Evolutionary conservation across 2,888 invertebrate species (phyloP), one percentile per base, ranked within the genome.

Genomic region (Drepanosiphum platanoidis): DNA sequence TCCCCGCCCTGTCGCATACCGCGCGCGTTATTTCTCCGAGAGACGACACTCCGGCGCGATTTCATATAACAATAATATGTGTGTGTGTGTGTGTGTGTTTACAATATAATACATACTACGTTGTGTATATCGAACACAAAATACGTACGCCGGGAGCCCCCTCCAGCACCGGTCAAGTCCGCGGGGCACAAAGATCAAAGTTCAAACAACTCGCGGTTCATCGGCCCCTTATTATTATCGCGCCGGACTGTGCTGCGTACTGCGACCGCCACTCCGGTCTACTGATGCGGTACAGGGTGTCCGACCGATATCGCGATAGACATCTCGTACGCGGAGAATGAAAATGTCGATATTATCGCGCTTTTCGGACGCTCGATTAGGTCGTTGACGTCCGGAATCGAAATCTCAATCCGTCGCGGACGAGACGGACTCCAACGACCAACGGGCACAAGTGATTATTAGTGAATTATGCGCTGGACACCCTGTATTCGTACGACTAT

Each of bases 141-240:
- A 11, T 11, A 22, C 70, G 4, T 52, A 22, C 34, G 30, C 4
- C 52, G 9, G 36, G 27, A 32, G 39, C 64, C 22, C 4, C n/a
- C 39, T 46, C n/a, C 58, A 15, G 22, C 30, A 58, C n/a, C 72
- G 15, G 30, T 22, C 9, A 3, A 30, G 13, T 18, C 11, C n/a
- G 3, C 15, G 18, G 42, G n/a, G n/a, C n/a, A n/a, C 64, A 75
- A 83, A 83, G 83, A 83, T 75, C 83, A 75, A 68, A 83, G 74
- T 75, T 75, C 83, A 75, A 83, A 27, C 75, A 68, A 83, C 83
- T 75, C 75, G 83, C 36, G 75, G 83, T 83, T 75, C 83, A 75
- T 83, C 83, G 83, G 75, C 83, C 68, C 75, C n/a, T n/a, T n/a
- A n/a, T n/a, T n/a, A n/a, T n/a, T n/a, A n/a, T n/a, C n/a, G n/a